These are phyloP conservation scores for Xanthorhoe spadicearia DNA, from an alignment of 2,888 invertebrate species.

Conservation along the genomic window DNA sequence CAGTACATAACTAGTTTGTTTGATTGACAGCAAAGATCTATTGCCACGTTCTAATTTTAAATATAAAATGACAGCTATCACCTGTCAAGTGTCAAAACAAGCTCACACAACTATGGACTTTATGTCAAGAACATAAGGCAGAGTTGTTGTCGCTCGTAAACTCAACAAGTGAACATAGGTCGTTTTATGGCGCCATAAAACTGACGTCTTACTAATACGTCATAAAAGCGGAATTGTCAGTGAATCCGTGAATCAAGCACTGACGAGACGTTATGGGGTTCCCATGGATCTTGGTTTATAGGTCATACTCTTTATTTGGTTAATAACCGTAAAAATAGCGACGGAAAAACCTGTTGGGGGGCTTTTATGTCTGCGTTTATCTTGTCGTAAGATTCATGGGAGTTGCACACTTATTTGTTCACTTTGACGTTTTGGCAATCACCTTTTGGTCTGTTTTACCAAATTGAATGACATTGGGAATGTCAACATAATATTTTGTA, in stretches of 20 bases:
- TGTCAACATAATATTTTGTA: not conserved
- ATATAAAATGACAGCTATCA: slow-evolving; percentile 34
- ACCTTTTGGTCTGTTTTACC: not conserved
- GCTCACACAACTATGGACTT: slow-evolving; percentile 12
- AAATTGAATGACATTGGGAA: not conserved
- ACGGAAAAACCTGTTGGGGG: slow-evolving; percentile 43
- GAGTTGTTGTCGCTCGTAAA: slow-evolving; percentile 55
- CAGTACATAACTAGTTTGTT: slow-evolving; percentile 17
- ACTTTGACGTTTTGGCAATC: not conserved
- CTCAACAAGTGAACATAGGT: slow-evolving; percentile 80
- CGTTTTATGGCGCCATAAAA: slow-evolving; percentile 74
- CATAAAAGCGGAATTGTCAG: slow-evolving; percentile 66
- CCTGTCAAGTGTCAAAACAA: slow-evolving; percentile 36
- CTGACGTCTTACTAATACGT: slow-evolving; percentile 78
- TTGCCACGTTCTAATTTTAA: slow-evolving; percentile 35
- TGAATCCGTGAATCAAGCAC: slow-evolving; percentile 46
- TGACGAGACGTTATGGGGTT: slow-evolving; percentile 53
- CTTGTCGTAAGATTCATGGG: slow-evolving; percentile 26
- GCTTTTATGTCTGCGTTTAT: slow-evolving; percentile 32
- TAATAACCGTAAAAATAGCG: slow-evolving; percentile 62
- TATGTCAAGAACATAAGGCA: slow-evolving; percentile 24
- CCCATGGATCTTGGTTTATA: slow-evolving; percentile 52
- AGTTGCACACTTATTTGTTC: slow-evolving; percentile 13
- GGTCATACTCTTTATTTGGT: slow-evolving; percentile 56
- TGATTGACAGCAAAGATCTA: slow-evolving; percentile 31